Evolutionary conservation across 1,140 invertebrate species (phyloP), one percentile per base, ranked within the genome.

Genomic region (Rhyacophila brunnea): DNA sequence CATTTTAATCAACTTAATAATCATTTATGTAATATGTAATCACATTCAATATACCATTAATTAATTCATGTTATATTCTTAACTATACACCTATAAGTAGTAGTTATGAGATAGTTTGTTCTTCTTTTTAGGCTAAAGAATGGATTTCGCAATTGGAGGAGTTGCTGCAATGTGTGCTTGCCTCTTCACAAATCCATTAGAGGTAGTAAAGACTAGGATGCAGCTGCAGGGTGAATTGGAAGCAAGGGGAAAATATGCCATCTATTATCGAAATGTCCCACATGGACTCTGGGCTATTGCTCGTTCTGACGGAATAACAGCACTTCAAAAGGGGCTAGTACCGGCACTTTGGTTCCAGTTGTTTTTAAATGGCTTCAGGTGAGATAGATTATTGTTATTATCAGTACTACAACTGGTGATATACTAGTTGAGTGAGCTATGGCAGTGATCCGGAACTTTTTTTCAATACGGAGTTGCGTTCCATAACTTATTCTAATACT

Each of bases 161-260:
- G 56, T 73, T 1, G 81, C 81, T 1, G 80, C 80, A 5, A 79
- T 82, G 70, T 80, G 80, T 32, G 81, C 81, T 0, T 80, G 80
- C 13, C 42, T 83, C 11, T 85, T 86, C 62, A 86, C 84, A 11
- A 86, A 86, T 66, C 84, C 84, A 7, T 74, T 95, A 34, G 93
- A 97, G 71, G 91, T 95, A 38, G 63, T 91, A 0, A 93, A 92
- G 76, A 91, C 87, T 20, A 77, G 90, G 35, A 81, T 92, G 67
- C 91, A 93, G 68, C 73, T 93, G 2, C 91, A 93, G 74, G 91
- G 91, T 13, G 90, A 93, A 72, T 68, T 92, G 2, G 78, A 83
- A 66, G 80, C 82, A 1, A 79, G 79, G 40, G 87, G 88, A 2
- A 60, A 71, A 53, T 71, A 78, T 59, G 62, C 65, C n/a, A 69